Evolutionary conservation across 1,140 invertebrate species (phyloP).

Genomic region (Belonocnema kinseyi): DNA sequence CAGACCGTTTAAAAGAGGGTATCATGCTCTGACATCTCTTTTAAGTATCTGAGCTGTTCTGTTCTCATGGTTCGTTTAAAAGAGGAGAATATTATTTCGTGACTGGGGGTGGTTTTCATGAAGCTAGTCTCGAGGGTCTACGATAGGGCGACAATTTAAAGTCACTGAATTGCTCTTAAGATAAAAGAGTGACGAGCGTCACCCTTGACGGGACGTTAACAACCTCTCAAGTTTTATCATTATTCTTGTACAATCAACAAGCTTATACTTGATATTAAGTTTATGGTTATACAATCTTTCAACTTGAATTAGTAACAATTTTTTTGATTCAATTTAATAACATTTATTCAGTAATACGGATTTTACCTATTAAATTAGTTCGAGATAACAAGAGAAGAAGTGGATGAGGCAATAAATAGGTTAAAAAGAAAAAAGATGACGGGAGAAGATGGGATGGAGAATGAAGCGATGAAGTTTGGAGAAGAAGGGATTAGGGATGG

Average conservation of each 20-base stretch:
- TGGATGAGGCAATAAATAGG: too few species aligned
- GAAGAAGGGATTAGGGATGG: too few species aligned
- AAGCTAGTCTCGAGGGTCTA: background rate
- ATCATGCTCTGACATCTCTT: slow-evolving; percentile 32
- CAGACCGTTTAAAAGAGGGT: slow-evolving; percentile 6
- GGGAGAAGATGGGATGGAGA: too few species aligned
- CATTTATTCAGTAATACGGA: too few species aligned
- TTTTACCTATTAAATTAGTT: too few species aligned
- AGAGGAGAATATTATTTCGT: slow-evolving; percentile 39
- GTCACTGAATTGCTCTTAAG: slow-evolving; percentile 18
- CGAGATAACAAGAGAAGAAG: too few species aligned
- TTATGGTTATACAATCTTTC: background rate
- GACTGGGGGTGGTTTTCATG: slow-evolving; percentile 14
- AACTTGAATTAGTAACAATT: too few species aligned
- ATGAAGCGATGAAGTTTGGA: too few species aligned
- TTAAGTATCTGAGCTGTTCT: slow-evolving; percentile 16
- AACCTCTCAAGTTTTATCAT: slow-evolving; percentile 20
- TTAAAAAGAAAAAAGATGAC: too few species aligned
- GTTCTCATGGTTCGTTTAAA: slow-evolving; percentile 14
- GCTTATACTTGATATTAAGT: slow-evolving; percentile 1
- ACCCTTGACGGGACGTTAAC: slow-evolving; percentile 21
- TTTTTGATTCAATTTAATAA: too few species aligned
- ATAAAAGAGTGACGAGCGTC: slow-evolving; percentile 32
- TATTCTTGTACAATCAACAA: background rate
- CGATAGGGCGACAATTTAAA: slow-evolving; percentile 25